phyloP scores from a whole-genome alignment of 2,797 vertebrate species.

The Pempheris klunzingeri region DNA sequence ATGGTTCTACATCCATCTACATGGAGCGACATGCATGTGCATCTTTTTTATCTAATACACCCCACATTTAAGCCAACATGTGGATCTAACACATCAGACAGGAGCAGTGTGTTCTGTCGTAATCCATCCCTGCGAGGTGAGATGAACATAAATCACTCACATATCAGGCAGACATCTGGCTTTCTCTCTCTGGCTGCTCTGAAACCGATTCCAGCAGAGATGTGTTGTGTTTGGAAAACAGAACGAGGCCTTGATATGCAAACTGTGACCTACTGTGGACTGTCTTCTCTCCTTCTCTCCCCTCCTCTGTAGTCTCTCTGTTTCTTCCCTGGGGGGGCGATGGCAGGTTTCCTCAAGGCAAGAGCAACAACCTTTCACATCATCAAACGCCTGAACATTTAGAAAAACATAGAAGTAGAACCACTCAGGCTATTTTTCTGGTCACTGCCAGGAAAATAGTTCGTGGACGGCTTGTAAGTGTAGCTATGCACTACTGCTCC shows the following conservation, averaged over 20 bases:
- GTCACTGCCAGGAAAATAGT: slow-evolving; percentile 75
- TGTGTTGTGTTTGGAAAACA: slow-evolving; percentile 48
- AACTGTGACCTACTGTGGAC: slow-evolving; percentile 62
- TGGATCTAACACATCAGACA: slow-evolving; percentile 9
- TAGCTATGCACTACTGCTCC: slow-evolving; percentile 52
- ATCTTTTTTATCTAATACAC: slow-evolving; percentile 9
- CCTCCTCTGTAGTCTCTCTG: slow-evolving; percentile 76
- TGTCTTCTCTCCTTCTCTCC: slow-evolving; percentile 63
- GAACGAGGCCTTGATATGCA: slow-evolving; percentile 36
- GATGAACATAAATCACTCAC: slow-evolving; percentile 22
- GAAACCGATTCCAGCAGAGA: slow-evolving; percentile 40
- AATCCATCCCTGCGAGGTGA: slow-evolving; percentile 22
- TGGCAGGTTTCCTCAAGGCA: slow-evolving; percentile 85
- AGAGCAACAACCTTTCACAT: slow-evolving; percentile 80
- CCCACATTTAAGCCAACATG: slow-evolving; percentile 16
- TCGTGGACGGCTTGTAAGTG: slow-evolving; percentile 51
- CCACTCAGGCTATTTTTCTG: slow-evolving; percentile 76
- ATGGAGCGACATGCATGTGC: slow-evolving; percentile 54
- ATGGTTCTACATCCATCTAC: slow-evolving; percentile 18
- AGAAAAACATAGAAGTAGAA: slow-evolving; percentile 53
- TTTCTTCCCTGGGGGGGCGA: slow-evolving; percentile 83
- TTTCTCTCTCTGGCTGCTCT: slow-evolving; percentile 62
- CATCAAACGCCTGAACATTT: slow-evolving; percentile 48
- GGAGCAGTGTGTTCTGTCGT: slow-evolving; percentile 13
- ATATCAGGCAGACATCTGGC: slow-evolving; percentile 74